phyloP scores from a whole-genome alignment of 2,888 invertebrate species.

The Lithophane socia region DNA sequence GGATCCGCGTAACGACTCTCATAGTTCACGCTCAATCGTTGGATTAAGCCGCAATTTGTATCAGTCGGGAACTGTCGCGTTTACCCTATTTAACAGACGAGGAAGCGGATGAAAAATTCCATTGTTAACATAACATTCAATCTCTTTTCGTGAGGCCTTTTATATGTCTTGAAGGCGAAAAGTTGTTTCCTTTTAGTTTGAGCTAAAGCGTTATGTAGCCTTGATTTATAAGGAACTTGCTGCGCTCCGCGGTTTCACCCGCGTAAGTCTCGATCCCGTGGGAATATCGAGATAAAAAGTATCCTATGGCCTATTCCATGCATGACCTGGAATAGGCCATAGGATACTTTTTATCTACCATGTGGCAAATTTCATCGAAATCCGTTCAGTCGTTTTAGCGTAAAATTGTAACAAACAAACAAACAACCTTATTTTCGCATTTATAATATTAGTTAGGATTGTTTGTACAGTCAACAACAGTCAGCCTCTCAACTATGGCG shows the following conservation, averaged over 20 bases:
- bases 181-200: constrained; percentile 17
- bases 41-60: constrained; percentile 85
- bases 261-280: too few relatives aligned
- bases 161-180: constrained; percentile 40
- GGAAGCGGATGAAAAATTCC: constrained; percentile 72
- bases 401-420: too few relatives aligned
- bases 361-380: too few relatives aligned
- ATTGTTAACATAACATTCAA: constrained; percentile 74
- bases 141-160: constrained; percentile 57
- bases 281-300: too few relatives aligned
- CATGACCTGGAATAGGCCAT: too few relatives aligned
- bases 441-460: too few relatives aligned
- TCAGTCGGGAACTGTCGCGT: constrained; percentile 80
- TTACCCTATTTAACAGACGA: constrained; percentile 78
- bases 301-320: too few relatives aligned
- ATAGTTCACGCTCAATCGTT: constrained; percentile 87
- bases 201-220: neutral
- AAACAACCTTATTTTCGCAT: too few relatives aligned
- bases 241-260: too few relatives aligned
- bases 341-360: too few relatives aligned
- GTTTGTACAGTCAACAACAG: neutral
- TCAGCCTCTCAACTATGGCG: too few relatives aligned
- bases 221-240: neutral
- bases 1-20: constrained; percentile 82
- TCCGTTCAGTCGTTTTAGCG: too few relatives aligned